Evolutionary conservation across 2,797 vertebrate species (phyloP).

Genomic region (Squalus acanthias): DNA sequence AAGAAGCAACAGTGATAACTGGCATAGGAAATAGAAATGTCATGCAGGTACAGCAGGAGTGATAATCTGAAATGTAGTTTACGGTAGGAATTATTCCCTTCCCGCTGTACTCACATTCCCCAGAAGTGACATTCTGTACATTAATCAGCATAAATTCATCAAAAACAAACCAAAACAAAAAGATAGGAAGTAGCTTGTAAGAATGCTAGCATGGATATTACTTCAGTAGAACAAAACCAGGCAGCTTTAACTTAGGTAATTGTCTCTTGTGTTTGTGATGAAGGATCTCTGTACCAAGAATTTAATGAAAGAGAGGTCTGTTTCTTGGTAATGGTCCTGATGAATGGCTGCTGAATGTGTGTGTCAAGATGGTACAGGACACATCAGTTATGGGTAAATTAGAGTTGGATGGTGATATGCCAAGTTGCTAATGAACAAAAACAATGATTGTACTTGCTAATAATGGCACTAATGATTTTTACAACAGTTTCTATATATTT

Average conservation of each 20-base stretch:
- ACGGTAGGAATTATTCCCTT: not conserved
- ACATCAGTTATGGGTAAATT: slow-evolving; percentile 17
- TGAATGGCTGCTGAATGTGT: not conserved
- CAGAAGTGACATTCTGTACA: not conserved
- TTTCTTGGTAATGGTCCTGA: not conserved
- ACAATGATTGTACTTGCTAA: slow-evolving; percentile 21
- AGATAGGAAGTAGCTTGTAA: not conserved
- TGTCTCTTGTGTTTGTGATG: not conserved
- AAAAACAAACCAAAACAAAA: not conserved
- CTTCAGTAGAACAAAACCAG: not conserved
- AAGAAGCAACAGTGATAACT: not conserved
- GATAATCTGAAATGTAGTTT: not conserved
- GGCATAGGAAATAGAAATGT: not conserved
- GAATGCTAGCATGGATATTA: not conserved
- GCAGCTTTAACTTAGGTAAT: not conserved
- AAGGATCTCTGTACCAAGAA: not conserved
- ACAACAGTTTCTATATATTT: not conserved
- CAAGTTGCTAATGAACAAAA: slow-evolving; percentile 32
- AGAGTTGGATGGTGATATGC: not conserved
- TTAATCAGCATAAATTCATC: not conserved
- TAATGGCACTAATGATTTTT: not conserved
- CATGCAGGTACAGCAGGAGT: not conserved
- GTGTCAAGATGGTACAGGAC: slow-evolving; percentile 16
- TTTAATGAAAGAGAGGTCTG: slow-evolving; percentile 8
- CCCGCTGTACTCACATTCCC: not conserved